A percentile compares a stretch with the other conserved stretches of the same genome.
phyloP scores from a whole-genome alignment of 2,888 invertebrate species.

The Scaptomyza reducta region DNA sequence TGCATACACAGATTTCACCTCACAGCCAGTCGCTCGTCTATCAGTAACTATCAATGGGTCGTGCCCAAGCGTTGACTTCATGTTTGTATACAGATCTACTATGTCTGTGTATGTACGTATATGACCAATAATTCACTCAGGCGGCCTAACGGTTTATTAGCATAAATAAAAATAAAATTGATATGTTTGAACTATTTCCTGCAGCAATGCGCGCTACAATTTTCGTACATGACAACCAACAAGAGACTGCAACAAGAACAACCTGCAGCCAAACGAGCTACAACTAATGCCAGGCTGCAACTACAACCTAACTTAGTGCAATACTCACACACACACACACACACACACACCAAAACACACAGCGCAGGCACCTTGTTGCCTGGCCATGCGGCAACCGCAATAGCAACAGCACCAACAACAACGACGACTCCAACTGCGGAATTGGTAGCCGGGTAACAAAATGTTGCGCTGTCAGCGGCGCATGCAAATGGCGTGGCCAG shows the following conservation, averaged over 20 bases:
- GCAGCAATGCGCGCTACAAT: conserved; percentile 80
- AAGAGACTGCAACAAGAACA: conserved; percentile 69
- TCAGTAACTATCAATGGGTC: conserved; percentile 44
- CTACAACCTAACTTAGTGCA: conserved; percentile 63
- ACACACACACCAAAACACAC: not conserved
- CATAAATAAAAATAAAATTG: conserved; percentile 80
- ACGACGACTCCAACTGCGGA: conserved; percentile 57
- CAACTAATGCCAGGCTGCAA: conserved; percentile 62
- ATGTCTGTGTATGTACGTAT: conserved; percentile 25
- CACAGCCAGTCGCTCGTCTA: conserved; percentile 5
- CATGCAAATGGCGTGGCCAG: conserved; percentile 76
- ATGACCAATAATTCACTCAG: conserved; percentile 73
- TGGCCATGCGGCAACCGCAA: conserved; percentile 24
- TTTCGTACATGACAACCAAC: conserved; percentile 79
- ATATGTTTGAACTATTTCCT: conserved; percentile 81
- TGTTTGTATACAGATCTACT: conserved; percentile 4
- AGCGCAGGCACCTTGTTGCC: conserved; percentile 41
- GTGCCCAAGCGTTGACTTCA: conserved; percentile 51
- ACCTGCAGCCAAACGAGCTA: conserved; percentile 72
- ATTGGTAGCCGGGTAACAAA: conserved; percentile 75
- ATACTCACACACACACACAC: conserved; percentile 12
- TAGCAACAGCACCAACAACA: conserved; percentile 10
- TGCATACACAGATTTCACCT: conserved; percentile 66
- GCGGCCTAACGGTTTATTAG: conserved; percentile 76
- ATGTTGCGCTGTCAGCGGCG: conserved; percentile 76